Evolutionary conservation across 2,888 invertebrate genomes (phyloP), one percentile per base, ranked within the genome.

Genomic region (Scaptodrosophila latifasciaeformis): DNA sequence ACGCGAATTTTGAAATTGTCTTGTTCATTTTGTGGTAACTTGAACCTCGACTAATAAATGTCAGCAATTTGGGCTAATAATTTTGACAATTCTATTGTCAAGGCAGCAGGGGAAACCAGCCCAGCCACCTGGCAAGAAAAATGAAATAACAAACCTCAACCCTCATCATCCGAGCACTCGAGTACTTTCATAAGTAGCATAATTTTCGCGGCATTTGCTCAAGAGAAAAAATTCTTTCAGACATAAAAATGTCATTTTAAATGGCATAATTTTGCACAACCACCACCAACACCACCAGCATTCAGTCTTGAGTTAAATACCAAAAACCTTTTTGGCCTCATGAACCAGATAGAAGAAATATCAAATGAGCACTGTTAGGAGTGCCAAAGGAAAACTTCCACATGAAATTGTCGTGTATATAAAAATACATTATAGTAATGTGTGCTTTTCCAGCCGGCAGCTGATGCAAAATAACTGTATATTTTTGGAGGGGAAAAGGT

Each of bases 351-450:
- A 49, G 42, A 49, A 27, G 49, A 31, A 49, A 48, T 48, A 27
- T 27, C 6, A 24, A 45, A 12, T 15, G 31, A 30, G 42, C 51
- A 47, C 56, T 49, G 49, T 30, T 54, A 10, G 30, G 31, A 13
- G 46, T 45, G 24, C 40, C 47, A 59, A 42, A 44, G 15, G 42
- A 43, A 48, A 29, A 13, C 12, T 7, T 12, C 35, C 13, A 39
- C 46, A 35, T 29, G 40, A 54, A 34, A 46, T 12, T 40, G 45
- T 27, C n/a, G 17, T 52, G 53, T 51, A 67, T 67, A 72, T 62
- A 80, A 74, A 74, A 77, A 67, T 59, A 76, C 84, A 82, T 82
- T 84, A 83, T 83, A 83, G 71, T 84, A 82, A 82, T 82, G 83
- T 68, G 60, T 65, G 63, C 52, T 60, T 56, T 58, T 54, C 59